Conservation (phyloP, 2,797 vertebrate species). For the Macropus fuliginosus region DNA sequence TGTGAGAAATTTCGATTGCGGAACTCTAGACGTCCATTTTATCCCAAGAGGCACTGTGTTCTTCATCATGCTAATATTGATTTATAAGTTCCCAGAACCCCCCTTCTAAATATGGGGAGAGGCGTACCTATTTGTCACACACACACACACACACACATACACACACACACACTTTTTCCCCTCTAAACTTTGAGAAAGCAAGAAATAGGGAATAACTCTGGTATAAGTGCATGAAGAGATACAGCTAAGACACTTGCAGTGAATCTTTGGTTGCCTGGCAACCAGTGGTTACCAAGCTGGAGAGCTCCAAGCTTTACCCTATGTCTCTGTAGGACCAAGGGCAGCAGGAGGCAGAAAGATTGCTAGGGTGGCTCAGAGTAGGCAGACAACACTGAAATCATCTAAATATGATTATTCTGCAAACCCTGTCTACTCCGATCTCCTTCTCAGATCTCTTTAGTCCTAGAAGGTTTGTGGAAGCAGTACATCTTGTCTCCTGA, state of each 20-base stretch:
- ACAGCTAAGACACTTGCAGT: conserved; percentile 53
- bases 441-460: conserved; percentile 10
- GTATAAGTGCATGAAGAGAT: conserved; percentile 60
- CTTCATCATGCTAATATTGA: not conserved
- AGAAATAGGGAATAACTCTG: conserved; percentile 62
- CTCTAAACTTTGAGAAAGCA: conserved; percentile 71
- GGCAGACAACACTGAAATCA: conserved; percentile 49
- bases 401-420: conserved; percentile 43
- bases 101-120: conserved; percentile 21
- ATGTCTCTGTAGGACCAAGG: conserved; percentile 57
- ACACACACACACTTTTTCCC: not conserved
- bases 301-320: conserved; percentile 60
- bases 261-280: conserved; percentile 78
- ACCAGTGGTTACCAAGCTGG: conserved; percentile 67
- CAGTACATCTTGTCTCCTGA: conserved; percentile 16
- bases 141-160: not conserved
- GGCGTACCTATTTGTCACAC: conserved; percentile 29
- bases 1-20: not conserved
- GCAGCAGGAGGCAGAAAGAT: conserved; percentile 42
- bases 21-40: not conserved
- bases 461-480: conserved; percentile 9
- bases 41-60: not conserved
- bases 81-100: conserved; percentile 5
- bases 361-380: conserved; percentile 33
- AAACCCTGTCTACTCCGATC: not conserved